phyloP scores from a whole-genome alignment of 2,797 vertebrate genomes.

The Coluber constrictor region DNA sequence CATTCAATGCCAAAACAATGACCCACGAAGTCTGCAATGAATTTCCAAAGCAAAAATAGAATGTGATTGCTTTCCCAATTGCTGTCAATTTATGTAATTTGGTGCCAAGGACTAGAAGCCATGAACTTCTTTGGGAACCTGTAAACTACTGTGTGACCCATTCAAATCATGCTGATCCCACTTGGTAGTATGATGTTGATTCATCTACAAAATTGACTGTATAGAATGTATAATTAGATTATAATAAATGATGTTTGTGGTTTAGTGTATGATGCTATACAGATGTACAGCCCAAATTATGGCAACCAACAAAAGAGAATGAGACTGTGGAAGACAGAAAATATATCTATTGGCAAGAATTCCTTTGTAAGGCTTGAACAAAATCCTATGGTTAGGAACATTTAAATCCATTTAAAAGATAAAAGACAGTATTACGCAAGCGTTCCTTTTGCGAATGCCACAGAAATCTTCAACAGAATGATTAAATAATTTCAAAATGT shows the following conservation, averaged over 20 bases:
- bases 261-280: slow-evolving; percentile 20
- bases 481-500: neutral
- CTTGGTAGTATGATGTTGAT: neutral
- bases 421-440: neutral
- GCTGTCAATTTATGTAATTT: neutral
- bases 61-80: neutral
- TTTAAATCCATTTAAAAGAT: neutral
- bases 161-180: neutral
- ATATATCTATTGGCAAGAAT: slow-evolving; percentile 4
- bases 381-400: neutral
- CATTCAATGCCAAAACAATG: neutral
- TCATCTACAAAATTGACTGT: neutral
- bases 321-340: neutral
- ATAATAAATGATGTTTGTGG: slow-evolving; percentile 17
- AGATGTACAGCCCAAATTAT: slow-evolving; percentile 13
- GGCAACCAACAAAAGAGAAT: neutral
- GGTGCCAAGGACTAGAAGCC: neutral
- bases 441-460: neutral
- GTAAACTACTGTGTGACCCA: slow-evolving; percentile 31
- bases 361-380: neutral
- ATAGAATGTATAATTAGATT: slow-evolving; percentile 2
- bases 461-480: neutral
- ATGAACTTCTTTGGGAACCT: slow-evolving; percentile 5
- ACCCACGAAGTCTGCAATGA: neutral
- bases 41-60: slow-evolving; percentile 19